Evolutionary conservation across 2,797 vertebrate genomes (phyloP).

Genomic region (Amphiprion clarkii): DNA sequence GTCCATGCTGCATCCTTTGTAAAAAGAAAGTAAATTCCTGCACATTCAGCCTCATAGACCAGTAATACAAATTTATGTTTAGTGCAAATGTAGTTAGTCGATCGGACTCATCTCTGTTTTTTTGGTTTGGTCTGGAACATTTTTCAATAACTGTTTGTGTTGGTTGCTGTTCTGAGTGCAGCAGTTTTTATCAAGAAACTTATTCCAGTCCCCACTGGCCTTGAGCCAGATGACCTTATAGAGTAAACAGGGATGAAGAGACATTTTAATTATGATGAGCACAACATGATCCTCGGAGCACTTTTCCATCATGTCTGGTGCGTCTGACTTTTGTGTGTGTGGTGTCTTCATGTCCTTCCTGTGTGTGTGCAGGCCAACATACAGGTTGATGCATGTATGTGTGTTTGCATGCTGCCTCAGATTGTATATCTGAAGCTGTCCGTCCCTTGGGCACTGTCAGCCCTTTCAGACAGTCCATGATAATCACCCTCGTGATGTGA

Average conservation of each 20-base stretch:
- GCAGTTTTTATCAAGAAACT: constrained; percentile 46
- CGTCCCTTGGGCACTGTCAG: constrained; percentile 57
- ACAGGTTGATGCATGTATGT: not conserved
- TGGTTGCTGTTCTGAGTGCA: constrained; percentile 8
- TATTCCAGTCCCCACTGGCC: constrained; percentile 32
- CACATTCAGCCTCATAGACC: not conserved
- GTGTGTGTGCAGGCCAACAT: constrained; percentile 3
- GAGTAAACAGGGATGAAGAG: constrained; percentile 46
- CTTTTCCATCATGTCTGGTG: constrained; percentile 26
- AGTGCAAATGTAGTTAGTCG: constrained; percentile 17
- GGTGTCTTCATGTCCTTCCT: constrained; percentile 3
- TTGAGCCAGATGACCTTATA: constrained; percentile 30
- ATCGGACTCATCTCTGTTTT: constrained; percentile 10
- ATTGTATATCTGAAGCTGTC: constrained; percentile 36
- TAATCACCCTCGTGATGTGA: constrained; percentile 63
- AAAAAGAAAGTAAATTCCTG: constrained; percentile 11
- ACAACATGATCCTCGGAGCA: constrained; percentile 39
- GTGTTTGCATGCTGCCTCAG: constrained; percentile 16
- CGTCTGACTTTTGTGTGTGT: constrained; percentile 18
- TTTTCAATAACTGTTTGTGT: constrained; percentile 13
- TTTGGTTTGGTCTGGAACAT: constrained; percentile 1
- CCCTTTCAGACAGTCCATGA: constrained; percentile 57
- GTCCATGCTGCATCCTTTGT: constrained; percentile 4
- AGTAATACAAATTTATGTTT: constrained; percentile 4
- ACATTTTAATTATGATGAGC: constrained; percentile 56